Evolutionary conservation across 2,113 vertebrate species (phyloP).

Genomic region (Mungos mungo): DNA sequence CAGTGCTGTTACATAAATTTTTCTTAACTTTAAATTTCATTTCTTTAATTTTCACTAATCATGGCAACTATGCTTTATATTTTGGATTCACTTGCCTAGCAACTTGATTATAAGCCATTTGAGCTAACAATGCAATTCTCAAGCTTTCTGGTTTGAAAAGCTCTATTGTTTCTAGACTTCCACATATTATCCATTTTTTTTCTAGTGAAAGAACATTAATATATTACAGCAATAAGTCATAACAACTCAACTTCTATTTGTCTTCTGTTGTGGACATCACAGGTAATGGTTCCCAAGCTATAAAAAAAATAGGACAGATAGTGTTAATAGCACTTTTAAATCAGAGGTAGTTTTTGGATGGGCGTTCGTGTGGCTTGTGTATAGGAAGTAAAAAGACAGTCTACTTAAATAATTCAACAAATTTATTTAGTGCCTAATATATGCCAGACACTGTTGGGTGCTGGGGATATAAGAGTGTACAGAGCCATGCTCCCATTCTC

Average conservation of each 20-base stretch:
- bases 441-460: background rate
- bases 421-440: background rate
- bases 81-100: constrained; percentile 64
- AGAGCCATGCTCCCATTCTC: background rate
- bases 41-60: constrained; percentile 51
- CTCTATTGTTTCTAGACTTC: constrained; percentile 74
- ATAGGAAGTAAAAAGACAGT: constrained; percentile 29
- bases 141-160: constrained; percentile 50
- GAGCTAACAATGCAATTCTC: background rate
- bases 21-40: constrained; percentile 51
- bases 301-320: background rate
- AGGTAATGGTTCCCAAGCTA: constrained; percentile 32
- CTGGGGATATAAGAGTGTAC: background rate
- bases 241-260: constrained; percentile 65
- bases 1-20: background rate
- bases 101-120: constrained; percentile 59
- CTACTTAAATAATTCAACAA: background rate
- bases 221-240: constrained; percentile 37
- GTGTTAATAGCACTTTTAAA: constrained; percentile 35
- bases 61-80: constrained; percentile 43
- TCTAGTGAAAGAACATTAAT: constrained; percentile 3
- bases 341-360: background rate
- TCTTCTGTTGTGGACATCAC: constrained; percentile 34
- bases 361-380: background rate
- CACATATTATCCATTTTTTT: constrained; percentile 59